phyloP scores from a whole-genome alignment of 2,888 invertebrate species.

The Campoletis raptor region DNA sequence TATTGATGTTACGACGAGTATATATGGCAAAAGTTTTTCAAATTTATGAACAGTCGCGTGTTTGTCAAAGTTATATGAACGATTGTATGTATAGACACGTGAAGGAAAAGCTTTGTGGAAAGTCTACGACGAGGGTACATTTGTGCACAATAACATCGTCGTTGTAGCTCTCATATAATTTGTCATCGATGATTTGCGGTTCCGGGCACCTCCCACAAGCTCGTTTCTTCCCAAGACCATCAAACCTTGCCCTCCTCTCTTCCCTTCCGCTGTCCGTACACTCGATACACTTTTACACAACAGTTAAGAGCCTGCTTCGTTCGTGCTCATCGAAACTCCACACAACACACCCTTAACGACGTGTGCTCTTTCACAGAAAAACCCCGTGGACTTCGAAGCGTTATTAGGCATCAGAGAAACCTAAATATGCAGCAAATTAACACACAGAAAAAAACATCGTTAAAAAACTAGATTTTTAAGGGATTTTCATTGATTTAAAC shows the following conservation, averaged over 20 bases:
- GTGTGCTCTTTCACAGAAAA: background rate
- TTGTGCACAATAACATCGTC: slow-evolving; percentile 47
- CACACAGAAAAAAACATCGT: too few species aligned
- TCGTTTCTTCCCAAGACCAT: slow-evolving; percentile 56
- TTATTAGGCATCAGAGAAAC: background rate
- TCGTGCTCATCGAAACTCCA: background rate
- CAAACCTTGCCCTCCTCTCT: background rate
- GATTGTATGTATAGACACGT: slow-evolving; percentile 14
- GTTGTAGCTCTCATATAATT: slow-evolving; percentile 64
- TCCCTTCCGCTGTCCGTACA: background rate
- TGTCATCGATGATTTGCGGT: slow-evolving; percentile 77
- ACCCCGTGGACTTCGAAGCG: background rate
- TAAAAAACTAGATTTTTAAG: too few species aligned
- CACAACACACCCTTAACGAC: background rate
- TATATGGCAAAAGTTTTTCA: slow-evolving; percentile 38
- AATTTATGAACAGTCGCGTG: slow-evolving; percentile 46
- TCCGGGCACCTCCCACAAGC: slow-evolving; percentile 67
- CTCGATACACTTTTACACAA: slow-evolving; percentile 31
- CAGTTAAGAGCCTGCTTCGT: background rate
- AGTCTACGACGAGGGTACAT: slow-evolving; percentile 14
- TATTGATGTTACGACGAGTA: background rate
- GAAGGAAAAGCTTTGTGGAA: slow-evolving; percentile 4
- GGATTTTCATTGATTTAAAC: background rate
- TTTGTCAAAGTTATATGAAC: slow-evolving; percentile 23
- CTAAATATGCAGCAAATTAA: background rate